These are phyloP conservation scores for Nilaparvata lugens DNA, from an alignment of 1,140 invertebrate genomes.

Conservation along the genomic window DNA sequence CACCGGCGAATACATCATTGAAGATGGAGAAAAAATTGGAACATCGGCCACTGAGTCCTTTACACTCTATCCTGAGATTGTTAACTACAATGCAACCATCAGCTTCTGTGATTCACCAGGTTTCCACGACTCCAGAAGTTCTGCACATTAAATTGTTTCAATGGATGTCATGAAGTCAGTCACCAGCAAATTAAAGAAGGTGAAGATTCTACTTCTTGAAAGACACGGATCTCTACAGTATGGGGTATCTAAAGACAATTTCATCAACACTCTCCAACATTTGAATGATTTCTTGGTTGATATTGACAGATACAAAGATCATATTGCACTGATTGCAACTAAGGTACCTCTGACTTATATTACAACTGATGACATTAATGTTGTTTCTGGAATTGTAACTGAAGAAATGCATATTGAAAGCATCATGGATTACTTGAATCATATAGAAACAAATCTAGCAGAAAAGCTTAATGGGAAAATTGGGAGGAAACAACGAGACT, in stretches of 20 bases:
- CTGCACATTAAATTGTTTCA: no score
- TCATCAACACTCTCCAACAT: background rate
- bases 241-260: background rate
- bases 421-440: background rate
- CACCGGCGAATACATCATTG: no score
- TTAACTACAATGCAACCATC: no score
- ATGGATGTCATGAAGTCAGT: no score
- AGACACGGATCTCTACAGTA: background rate
- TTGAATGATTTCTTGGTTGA: background rate
- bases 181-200: no score
- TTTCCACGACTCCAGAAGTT: background rate
- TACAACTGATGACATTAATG: background rate
- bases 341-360: background rate
- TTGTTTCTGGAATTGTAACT: background rate
- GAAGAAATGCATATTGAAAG: no score
- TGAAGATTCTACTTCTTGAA: background rate
- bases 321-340: background rate
- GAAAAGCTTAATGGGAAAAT: background rate
- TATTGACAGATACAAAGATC: background rate
- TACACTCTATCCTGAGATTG: no score
- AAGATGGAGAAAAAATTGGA: no score
- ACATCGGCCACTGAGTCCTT: no score
- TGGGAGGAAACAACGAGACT: background rate
- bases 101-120: no score
- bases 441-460: background rate